These are phyloP conservation scores for Tiaroga cobitis DNA, from an alignment of 2,797 vertebrate species.

Conservation along the genomic window DNA sequence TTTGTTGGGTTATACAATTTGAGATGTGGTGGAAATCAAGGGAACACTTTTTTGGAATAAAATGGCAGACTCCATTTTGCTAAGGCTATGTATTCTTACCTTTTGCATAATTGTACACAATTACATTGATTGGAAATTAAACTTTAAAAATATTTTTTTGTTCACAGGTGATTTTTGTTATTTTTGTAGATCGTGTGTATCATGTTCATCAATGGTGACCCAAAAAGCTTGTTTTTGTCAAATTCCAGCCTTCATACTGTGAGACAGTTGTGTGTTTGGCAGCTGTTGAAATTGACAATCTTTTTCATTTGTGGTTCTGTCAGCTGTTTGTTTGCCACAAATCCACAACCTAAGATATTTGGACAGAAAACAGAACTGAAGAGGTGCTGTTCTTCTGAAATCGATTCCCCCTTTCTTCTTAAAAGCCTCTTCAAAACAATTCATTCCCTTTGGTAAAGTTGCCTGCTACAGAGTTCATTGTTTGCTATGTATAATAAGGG, in stretches of 20 bases:
- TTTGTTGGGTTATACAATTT: not conserved
- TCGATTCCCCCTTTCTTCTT: slow-evolving; percentile 49
- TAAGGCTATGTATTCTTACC: not conserved
- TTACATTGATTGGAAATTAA: not conserved
- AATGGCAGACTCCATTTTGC: not conserved
- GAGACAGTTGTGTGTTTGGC: slow-evolving; percentile 1
- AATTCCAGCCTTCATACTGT: not conserved
- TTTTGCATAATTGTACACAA: not conserved
- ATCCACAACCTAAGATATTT: slow-evolving; percentile 39
- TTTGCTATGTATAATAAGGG: slow-evolving; percentile 49
- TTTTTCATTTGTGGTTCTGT: slow-evolving; percentile 35
- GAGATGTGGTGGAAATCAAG: not conserved
- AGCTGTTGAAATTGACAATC: slow-evolving; percentile 12
- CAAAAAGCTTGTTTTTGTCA: slow-evolving; percentile 2
- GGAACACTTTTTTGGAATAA: too few species aligned
- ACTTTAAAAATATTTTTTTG: not conserved
- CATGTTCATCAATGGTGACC: not conserved
- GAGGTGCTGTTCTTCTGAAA: slow-evolving; percentile 33
- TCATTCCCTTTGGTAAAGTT: slow-evolving; percentile 48
- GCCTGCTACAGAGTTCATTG: slow-evolving; percentile 24
- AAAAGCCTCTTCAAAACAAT: slow-evolving; percentile 51
- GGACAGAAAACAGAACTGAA: slow-evolving; percentile 40
- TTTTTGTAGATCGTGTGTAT: not conserved
- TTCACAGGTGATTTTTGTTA: not conserved
- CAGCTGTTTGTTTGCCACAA: slow-evolving; percentile 44